Percentiles rank a stretch among this genome's conserved stretches.
Evolutionary conservation across 2,113 vertebrate genomes (phyloP).

Genomic region (Eublepharis macularius): DNA sequence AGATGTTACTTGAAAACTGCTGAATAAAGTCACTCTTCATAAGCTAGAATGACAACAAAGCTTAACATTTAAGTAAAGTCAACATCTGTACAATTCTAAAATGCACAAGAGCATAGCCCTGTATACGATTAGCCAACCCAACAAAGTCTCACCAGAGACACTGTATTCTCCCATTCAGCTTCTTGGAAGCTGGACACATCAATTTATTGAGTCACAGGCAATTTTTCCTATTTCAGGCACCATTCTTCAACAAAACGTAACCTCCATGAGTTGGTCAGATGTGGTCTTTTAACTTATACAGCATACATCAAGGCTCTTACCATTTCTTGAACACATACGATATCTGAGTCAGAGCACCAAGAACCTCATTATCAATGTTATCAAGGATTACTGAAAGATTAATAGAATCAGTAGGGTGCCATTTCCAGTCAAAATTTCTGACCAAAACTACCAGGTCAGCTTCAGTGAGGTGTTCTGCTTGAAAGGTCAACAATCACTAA

Average conservation of each 20-base stretch:
- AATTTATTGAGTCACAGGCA: neutral
- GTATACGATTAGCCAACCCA: neutral
- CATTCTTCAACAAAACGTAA: neutral
- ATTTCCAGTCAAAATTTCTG: neutral
- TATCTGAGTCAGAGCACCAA: neutral
- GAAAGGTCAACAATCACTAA: neutral
- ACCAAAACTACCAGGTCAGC: neutral
- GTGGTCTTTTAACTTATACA: rapidly evolving
- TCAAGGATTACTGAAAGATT: neutral
- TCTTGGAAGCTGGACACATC: neutral
- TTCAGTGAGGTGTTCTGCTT: neutral
- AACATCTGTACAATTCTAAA: neutral
- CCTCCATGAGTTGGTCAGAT: rapidly evolving
- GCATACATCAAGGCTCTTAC: neutral
- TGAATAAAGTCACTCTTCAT: neutral
- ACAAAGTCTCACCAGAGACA: neutral
- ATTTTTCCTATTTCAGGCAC: rapidly evolving
- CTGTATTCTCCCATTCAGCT: neutral
- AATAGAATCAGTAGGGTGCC: neutral
- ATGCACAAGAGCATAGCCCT: neutral
- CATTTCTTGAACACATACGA: neutral
- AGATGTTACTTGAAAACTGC: neutral
- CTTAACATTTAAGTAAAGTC: neutral
- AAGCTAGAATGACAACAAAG: neutral
- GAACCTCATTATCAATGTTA: neutral